phyloP scores from a whole-genome alignment of 2,113 vertebrate genomes.

The Gallinago jamesoni region DNA sequence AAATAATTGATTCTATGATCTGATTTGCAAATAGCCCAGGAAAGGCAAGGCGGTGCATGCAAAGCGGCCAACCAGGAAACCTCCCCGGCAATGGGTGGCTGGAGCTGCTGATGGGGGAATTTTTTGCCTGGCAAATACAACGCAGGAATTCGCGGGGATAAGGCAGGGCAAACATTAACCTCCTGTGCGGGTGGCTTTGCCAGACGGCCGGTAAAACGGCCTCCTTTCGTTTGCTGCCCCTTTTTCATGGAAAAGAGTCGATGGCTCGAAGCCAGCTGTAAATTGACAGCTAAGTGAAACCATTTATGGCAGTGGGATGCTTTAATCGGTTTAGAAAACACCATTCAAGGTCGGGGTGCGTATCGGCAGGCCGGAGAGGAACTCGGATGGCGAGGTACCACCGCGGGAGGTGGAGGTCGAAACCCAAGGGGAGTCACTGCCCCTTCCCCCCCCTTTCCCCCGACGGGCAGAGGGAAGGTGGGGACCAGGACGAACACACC shows the following conservation, averaged over 20 bases:
- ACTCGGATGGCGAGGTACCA: neutral
- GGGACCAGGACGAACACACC: neutral
- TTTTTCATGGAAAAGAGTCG: neutral
- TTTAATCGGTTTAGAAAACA: neutral
- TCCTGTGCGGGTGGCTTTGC: neutral
- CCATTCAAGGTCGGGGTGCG: neutral
- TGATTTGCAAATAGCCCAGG: neutral
- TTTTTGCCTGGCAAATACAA: slow-evolving; percentile 21
- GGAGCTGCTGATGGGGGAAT: neutral
- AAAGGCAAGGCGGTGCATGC: neutral
- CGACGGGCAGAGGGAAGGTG: no score
- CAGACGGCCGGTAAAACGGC: neutral
- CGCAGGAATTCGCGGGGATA: neutral
- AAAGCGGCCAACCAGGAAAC: neutral
- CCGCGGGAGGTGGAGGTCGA: neutral
- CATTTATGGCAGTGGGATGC: neutral
- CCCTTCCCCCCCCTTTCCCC: no score
- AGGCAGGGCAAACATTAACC: neutral
- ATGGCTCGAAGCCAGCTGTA: slow-evolving; percentile 28
- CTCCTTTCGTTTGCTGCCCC: neutral
- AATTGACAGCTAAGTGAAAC: slow-evolving; percentile 30
- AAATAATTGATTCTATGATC: neutral
- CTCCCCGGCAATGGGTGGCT: neutral
- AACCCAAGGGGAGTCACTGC: neutral
- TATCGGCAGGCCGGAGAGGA: neutral